Percentiles rank a stretch among this genome's conserved stretches.
phyloP scores from a whole-genome alignment of 2,888 invertebrate genomes.

The Branchinecta sandiegonensis region DNA sequence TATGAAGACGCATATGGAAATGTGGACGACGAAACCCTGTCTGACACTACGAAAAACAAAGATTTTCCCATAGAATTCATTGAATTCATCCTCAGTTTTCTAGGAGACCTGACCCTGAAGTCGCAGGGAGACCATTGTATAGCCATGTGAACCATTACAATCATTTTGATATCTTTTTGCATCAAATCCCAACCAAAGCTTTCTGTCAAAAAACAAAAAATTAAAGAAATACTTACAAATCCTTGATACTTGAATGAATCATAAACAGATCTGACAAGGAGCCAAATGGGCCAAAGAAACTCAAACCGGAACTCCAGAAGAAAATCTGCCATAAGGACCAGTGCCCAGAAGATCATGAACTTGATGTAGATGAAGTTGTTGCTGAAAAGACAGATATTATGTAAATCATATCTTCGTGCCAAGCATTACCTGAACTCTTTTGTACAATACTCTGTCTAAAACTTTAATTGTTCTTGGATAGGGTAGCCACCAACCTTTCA shows the following conservation, averaged over 20 bases:
- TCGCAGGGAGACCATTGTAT: no score
- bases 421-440: background rate
- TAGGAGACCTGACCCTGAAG: no score
- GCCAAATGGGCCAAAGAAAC: slow-evolving; percentile 97
- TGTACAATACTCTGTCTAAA: no score
- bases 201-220: background rate
- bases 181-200: no score
- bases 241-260: slow-evolving; percentile 98
- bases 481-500: slow-evolving; percentile 34
- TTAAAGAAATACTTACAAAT: slow-evolving; percentile 51
- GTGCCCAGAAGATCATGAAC: slow-evolving; percentile 85
- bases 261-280: slow-evolving; percentile 83
- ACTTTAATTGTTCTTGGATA: slow-evolving; percentile 31
- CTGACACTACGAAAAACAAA: no score
- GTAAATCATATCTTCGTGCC: background rate
- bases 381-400: slow-evolving; percentile 38
- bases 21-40: no score
- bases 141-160: no score
- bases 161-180: no score
- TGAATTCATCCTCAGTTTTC: no score
- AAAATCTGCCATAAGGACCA: slow-evolving; percentile 87
- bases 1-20: no score
- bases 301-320: slow-evolving; percentile 97
- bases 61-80: no score
- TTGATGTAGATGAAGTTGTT: slow-evolving; percentile 88